These are phyloP conservation scores for Gnathonemus echidnorhynchus DNA, from an alignment of 2,113 vertebrate genomes.

Conservation along the genomic window DNA sequence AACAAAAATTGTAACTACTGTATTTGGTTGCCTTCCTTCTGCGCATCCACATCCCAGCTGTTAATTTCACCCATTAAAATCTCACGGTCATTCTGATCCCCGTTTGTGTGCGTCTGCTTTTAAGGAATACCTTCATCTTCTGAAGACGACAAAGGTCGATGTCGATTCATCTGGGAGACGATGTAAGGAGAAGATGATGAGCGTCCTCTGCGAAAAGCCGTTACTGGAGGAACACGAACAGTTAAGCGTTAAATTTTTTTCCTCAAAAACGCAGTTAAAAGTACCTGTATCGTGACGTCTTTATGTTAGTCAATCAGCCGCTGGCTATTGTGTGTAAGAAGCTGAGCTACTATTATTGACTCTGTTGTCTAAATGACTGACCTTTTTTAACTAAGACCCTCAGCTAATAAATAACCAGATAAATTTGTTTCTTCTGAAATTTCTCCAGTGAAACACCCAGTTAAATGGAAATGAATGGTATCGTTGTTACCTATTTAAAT, in stretches of 20 bases:
- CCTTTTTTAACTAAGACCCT: background rate
- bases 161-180: constrained; percentile 84
- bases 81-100: background rate
- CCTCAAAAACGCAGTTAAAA: background rate
- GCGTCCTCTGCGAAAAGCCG: constrained; percentile 70
- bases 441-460: background rate
- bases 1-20: background rate
- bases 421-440: background rate
- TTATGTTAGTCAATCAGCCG: background rate
- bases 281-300: background rate
- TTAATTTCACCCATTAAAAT: background rate
- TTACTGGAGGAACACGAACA: constrained; percentile 55
- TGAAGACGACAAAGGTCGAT: constrained; percentile 83
- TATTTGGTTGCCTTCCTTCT: background rate
- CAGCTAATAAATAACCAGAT: background rate
- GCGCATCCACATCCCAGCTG: background rate
- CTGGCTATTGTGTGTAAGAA: background rate
- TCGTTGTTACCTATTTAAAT: background rate
- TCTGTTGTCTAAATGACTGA: background rate
- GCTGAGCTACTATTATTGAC: background rate
- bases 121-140: constrained; percentile 76
- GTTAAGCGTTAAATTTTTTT: constrained; percentile 49
- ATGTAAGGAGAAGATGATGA: constrained; percentile 91
- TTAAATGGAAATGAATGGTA: background rate
- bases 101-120: background rate